phyloP scores from a whole-genome alignment of 2,113 vertebrate species.

The Chionis minor region DNA sequence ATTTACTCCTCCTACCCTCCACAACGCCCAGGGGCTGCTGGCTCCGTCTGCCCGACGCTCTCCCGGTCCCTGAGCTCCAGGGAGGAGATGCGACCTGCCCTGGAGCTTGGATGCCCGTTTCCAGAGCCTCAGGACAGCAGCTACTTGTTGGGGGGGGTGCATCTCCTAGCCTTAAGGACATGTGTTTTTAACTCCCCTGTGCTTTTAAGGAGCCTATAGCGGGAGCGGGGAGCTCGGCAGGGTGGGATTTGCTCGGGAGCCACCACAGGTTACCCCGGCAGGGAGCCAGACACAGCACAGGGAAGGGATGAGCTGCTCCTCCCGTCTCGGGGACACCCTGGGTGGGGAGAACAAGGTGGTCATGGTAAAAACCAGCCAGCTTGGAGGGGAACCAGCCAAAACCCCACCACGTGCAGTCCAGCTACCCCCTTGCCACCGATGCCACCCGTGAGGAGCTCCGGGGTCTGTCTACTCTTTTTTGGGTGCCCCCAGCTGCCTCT shows the following conservation, averaged over 20 bases:
- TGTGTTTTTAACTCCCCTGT: neutral
- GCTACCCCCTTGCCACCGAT: neutral
- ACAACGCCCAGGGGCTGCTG: neutral
- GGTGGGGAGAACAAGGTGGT: neutral
- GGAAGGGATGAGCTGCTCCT: neutral
- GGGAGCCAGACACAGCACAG: rapidly evolving
- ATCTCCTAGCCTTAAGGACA: neutral
- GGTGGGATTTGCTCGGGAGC: neutral
- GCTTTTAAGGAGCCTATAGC: neutral
- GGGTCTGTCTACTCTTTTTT: neutral
- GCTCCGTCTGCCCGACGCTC: neutral
- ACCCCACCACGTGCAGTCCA: neutral
- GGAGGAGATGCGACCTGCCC: rapidly evolving
- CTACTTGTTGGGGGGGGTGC: neutral
- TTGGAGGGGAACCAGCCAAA: neutral
- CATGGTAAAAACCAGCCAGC: neutral
- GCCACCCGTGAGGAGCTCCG: neutral
- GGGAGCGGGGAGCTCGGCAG: neutral
- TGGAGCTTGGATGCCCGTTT: neutral
- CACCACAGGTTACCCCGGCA: rapidly evolving
- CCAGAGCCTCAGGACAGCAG: neutral
- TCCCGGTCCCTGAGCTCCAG: neutral
- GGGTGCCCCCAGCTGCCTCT: neutral
- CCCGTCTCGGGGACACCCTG: neutral
- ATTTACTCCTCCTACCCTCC: neutral